These are phyloP conservation scores for Dissostichus mawsoni DNA, from an alignment of 2,113 vertebrate species.

Conservation along the genomic window DNA sequence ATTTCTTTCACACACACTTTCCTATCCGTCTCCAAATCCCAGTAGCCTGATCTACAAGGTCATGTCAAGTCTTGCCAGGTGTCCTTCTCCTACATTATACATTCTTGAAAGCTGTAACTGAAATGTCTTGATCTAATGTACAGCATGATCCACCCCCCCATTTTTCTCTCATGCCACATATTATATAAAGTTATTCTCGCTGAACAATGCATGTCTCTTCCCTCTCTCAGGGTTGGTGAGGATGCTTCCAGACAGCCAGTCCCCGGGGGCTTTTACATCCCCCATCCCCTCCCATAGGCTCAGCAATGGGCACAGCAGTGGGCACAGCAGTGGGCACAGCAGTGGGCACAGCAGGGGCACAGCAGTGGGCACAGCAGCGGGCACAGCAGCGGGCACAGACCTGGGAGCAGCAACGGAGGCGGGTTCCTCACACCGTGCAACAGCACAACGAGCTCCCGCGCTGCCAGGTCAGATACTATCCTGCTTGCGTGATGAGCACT, in stretches of 20 bases:
- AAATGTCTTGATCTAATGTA: neutral
- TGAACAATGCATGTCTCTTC: conserved; percentile 2
- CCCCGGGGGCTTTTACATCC: conserved; percentile 58
- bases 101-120: conserved; percentile 6
- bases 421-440: conserved; percentile 70
- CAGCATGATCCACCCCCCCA: neutral
- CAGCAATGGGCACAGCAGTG: conserved; percentile 63
- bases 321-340: neutral
- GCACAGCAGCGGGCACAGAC: conserved; percentile 44
- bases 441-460: conserved; percentile 76
- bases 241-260: conserved; percentile 61
- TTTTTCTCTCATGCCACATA: neutral
- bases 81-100: neutral
- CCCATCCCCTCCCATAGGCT: conserved; percentile 58
- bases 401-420: conserved; percentile 51
- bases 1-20: conserved; percentile 19
- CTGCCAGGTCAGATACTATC: conserved; percentile 75
- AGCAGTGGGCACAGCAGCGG: conserved; percentile 61
- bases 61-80: conserved; percentile 45
- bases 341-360: too few relatives aligned
- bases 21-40: neutral
- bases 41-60: conserved; percentile 20
- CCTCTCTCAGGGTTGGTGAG: conserved; percentile 69
- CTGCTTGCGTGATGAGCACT: neutral
- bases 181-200: neutral